Conservation (phyloP, 2,113 vertebrate species). For the Pollachius pollachius region DNA sequence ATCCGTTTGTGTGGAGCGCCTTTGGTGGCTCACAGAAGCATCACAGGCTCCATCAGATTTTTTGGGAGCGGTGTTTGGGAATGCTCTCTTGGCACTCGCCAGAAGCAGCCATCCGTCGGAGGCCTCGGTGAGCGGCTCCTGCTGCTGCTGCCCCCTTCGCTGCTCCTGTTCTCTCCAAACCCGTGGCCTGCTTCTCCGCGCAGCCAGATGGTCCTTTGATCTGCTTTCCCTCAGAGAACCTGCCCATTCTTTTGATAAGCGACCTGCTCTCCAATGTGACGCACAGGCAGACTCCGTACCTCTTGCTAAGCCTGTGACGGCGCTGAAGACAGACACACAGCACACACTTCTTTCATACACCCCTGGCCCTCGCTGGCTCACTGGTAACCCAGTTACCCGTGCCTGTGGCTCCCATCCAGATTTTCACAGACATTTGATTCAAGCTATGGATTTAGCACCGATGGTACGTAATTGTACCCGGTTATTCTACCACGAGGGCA, state of each 20-base stretch:
- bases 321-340: slow-evolving; percentile 6
- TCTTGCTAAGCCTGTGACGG: not conserved
- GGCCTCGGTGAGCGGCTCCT: not conserved
- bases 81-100: slow-evolving; percentile 37
- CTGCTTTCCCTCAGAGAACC: slow-evolving; percentile 63
- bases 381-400: slow-evolving; percentile 27
- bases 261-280: slow-evolving; percentile 46
- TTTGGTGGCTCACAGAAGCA: slow-evolving; percentile 37
- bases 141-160: not conserved
- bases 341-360: not conserved
- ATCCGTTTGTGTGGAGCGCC: slow-evolving; percentile 21
- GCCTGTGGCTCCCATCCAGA: slow-evolving; percentile 7
- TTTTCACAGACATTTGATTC: too few species aligned
- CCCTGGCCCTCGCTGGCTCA: not conserved
- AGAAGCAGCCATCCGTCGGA: slow-evolving; percentile 48
- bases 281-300: slow-evolving; percentile 43
- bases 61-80: slow-evolving; percentile 38
- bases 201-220: slow-evolving; percentile 75
- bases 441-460: too few species aligned
- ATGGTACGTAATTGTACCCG: too few species aligned
- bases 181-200: slow-evolving; percentile 42
- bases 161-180: slow-evolving; percentile 24
- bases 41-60: slow-evolving; percentile 46
- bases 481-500: too few species aligned
- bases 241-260: slow-evolving; percentile 64